Base-by-base conservation (phyloP, 2,888 invertebrate genomes). In the Ormyrus pomaceus region DNA sequence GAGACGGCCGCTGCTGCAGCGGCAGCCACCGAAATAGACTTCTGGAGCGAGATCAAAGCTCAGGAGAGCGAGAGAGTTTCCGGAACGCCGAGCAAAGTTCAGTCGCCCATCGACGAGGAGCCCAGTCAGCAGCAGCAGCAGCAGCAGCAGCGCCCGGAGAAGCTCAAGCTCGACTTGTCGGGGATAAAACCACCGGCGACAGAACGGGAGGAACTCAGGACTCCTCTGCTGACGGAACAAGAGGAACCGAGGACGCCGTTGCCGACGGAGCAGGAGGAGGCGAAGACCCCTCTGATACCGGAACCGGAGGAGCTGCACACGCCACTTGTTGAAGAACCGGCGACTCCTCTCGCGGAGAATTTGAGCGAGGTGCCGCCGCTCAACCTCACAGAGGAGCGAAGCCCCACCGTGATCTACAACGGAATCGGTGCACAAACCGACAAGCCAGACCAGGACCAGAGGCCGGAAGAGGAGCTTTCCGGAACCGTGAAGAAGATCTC, bases 41-140 rank as follows among this genome's bases (percentile, higher is more conserved):
- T 90, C 83, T 90, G 89, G 88, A 89, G 86, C 72, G 88, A 89
- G 84, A 89, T 89, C 79, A 86, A 86, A 82, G 84, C 87, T 48
- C 84, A 86, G 64, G 85, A 82, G 77, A 82, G 82, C 58, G 82
- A 73, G 53, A 82, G 83, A 83, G 79, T 82, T 81, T 56, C 76
- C 74, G 80, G 82, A 85, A 87, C 87, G 77, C 90, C 88, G 53
- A 73, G 69, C 71, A 83, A 81, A 71, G 81, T 71, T 81, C 81
- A 81, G 79, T 75, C 76, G 64, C 66, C n/a, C 66, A 48, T 7
- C 48, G 69, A 62, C 68, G 46, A n/a, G 13, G 59, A 65, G 59
- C 9, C 6, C 11, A 66, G 48, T 2, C 13, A 46, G 19, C 51
- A 55, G 46, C 11, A 62, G 68, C 34, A 34, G 34, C 34, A 62